These are phyloP conservation scores for Cyanoderma ruficeps DNA, from an alignment of 2,113 vertebrate species.

Conservation along the genomic window DNA sequence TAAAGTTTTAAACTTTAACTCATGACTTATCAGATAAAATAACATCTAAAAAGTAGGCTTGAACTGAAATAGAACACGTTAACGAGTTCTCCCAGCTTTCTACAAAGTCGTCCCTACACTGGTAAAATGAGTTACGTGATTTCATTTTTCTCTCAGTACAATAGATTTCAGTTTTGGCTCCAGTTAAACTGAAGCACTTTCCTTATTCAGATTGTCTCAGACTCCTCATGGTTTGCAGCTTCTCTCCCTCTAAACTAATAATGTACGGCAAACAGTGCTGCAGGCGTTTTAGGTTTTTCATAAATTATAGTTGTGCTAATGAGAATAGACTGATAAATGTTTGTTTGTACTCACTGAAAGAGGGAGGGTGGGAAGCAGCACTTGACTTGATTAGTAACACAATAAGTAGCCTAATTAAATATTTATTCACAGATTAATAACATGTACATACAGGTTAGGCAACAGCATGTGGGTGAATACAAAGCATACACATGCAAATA, in stretches of 20 bases:
- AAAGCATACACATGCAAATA: slow-evolving; percentile 65
- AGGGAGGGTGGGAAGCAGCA: slow-evolving; percentile 67
- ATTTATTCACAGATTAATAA: slow-evolving; percentile 72
- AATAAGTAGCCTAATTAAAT: slow-evolving; percentile 74
- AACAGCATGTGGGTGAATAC: slow-evolving; percentile 68
- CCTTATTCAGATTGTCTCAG: neutral
- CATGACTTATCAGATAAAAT: neutral
- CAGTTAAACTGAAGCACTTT: neutral
- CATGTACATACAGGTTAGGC: slow-evolving; percentile 70
- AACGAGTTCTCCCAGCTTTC: neutral
- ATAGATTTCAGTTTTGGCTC: neutral
- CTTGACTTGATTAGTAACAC: slow-evolving; percentile 73
- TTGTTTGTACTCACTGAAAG: slow-evolving; percentile 67
- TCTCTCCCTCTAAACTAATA: slow-evolving; percentile 41
- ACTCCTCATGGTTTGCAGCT: slow-evolving; percentile 24
- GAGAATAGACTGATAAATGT: slow-evolving; percentile 70
- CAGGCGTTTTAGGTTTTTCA: slow-evolving; percentile 54
- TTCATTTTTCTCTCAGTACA: neutral
- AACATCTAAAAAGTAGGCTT: neutral
- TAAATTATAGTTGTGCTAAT: slow-evolving; percentile 69
- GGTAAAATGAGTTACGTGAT: neutral
- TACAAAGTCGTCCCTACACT: neutral
- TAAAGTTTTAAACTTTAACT: neutral
- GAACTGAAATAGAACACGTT: neutral
- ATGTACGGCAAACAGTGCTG: slow-evolving; percentile 47